Percentiles rank a stretch among this genome's conserved stretches.
Evolutionary conservation across 2,888 invertebrate genomes (phyloP).

Genomic region (Pegoplata infirma): DNA sequence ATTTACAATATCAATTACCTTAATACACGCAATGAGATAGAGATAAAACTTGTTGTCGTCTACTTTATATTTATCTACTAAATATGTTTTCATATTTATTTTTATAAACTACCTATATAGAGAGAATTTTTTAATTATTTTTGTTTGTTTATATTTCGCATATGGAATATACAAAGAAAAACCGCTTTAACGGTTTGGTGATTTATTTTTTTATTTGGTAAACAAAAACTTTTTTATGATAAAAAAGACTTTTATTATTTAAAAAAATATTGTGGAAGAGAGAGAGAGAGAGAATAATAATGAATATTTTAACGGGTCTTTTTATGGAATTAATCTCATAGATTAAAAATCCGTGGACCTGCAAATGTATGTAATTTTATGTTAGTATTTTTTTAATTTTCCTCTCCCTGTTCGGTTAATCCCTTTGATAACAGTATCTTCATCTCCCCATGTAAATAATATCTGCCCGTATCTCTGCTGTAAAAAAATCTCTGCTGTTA

Average conservation of each 20-base stretch:
- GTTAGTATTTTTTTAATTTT: no score
- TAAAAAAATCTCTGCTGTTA: no score
- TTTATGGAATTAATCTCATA: no score
- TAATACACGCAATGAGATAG: conserved; percentile 14
- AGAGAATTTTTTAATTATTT: not conserved
- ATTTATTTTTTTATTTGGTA: not conserved
- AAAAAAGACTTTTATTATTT: not conserved
- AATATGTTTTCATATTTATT: not conserved
- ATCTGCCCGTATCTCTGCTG: no score
- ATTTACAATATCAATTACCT: conserved; percentile 37
- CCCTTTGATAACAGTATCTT: no score
- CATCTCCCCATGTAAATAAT: no score
- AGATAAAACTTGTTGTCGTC: not conserved
- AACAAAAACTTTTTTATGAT: not conserved
- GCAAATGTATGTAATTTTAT: no score
- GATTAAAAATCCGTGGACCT: no score
- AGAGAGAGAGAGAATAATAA: not conserved
- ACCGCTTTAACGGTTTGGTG: not conserved
- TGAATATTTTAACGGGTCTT: not conserved
- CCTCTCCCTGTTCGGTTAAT: no score
- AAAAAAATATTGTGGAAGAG: not conserved
- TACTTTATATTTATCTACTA: not conserved
- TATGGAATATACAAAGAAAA: not conserved
- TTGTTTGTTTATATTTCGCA: not conserved
- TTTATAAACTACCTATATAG: not conserved